Evolutionary conservation across 2,888 invertebrate species (phyloP).

Genomic region (Nephrotoma appendiculata): DNA sequence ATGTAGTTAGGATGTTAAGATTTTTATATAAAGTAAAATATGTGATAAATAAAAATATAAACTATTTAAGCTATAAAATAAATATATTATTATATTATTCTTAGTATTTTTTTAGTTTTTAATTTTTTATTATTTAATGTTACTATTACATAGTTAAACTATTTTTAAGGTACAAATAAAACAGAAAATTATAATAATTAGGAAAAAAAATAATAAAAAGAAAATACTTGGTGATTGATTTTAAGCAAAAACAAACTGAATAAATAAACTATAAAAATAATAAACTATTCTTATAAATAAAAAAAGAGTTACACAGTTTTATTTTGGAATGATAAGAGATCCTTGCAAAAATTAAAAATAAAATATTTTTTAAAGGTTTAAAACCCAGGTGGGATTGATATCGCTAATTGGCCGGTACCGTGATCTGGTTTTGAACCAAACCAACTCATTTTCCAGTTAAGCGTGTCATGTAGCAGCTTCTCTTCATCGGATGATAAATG

Average conservation of each 20-base stretch:
- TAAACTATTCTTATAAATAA: background rate
- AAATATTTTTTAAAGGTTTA: background rate
- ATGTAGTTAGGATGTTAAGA: background rate
- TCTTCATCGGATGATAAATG: slow-evolving; percentile 79
- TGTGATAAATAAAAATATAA: background rate
- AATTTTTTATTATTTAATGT: background rate
- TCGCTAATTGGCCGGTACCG: slow-evolving; percentile 37
- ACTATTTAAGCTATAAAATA: background rate
- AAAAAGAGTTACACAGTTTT: background rate
- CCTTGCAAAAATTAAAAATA: background rate
- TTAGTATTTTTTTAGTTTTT: background rate
- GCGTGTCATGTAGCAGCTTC: slow-evolving; percentile 48
- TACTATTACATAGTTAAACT: background rate
- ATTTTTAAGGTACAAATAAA: background rate
- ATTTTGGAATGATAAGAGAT: background rate
- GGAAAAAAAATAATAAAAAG: background rate
- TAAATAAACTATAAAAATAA: background rate
- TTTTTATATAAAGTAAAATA: background rate
- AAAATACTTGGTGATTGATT: background rate
- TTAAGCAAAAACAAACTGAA: background rate
- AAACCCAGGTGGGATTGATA: slow-evolving; percentile 41
- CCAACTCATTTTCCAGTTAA: slow-evolving; percentile 34
- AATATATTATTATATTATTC: background rate
- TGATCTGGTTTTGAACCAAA: slow-evolving; percentile 42
- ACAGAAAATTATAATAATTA: background rate